Conservation (phyloP, 2,113 vertebrate species). For the Oreochromis aureus region DNA sequence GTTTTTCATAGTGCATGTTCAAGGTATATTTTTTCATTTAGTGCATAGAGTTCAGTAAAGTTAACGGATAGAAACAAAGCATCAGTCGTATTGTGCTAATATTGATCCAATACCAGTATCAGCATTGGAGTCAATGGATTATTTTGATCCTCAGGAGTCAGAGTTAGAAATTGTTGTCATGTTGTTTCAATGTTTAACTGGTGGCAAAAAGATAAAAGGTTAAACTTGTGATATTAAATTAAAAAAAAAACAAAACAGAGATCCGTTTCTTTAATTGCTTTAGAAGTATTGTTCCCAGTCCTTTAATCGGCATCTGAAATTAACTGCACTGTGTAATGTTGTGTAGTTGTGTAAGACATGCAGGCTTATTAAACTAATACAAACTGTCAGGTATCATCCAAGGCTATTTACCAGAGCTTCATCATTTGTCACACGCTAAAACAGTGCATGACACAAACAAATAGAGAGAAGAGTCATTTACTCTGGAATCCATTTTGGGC, state of each 20-base stretch:
- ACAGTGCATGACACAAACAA: background rate
- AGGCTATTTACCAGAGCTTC: background rate
- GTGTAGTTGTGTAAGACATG: background rate
- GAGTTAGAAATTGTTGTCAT: background rate
- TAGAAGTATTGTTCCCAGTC: background rate
- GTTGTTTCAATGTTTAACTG: background rate
- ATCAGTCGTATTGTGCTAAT: too few species aligned
- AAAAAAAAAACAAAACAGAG: background rate
- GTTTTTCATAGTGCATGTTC: background rate
- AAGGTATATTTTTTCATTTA: background rate
- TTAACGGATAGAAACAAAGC: background rate
- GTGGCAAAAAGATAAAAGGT: background rate
- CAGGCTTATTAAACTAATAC: background rate
- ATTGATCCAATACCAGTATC: too few species aligned
- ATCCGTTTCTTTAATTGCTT: background rate
- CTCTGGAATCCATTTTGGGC: background rate
- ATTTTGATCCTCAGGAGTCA: background rate
- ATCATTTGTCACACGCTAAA: background rate
- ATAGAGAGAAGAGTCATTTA: background rate
- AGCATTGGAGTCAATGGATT: too few species aligned
- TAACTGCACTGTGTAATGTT: background rate
- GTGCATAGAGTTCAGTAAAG: background rate
- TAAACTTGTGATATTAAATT: background rate
- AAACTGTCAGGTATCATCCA: background rate
- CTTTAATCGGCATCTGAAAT: background rate